phyloP scores from a whole-genome alignment of 2,113 vertebrate species.

The Campylomormyrus tamandua region DNA sequence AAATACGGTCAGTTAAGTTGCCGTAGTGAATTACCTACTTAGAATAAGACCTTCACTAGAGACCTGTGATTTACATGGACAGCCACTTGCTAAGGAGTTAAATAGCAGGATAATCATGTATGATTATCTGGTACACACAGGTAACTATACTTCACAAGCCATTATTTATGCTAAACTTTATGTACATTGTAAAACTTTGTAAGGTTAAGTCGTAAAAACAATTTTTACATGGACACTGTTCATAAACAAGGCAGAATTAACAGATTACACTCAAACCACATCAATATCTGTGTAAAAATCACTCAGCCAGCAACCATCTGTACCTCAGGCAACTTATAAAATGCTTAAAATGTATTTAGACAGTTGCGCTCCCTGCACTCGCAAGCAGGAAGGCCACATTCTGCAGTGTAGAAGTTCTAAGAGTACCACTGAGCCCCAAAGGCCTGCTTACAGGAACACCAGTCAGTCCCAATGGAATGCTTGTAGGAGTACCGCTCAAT shows the following conservation, averaged over 20 bases:
- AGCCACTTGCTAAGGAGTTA: neutral
- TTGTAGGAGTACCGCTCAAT: neutral
- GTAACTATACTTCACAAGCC: neutral
- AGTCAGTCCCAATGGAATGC: neutral
- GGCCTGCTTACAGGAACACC: neutral
- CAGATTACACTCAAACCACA: conserved; percentile 17
- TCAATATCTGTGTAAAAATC: conserved; percentile 10
- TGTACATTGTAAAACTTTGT: neutral
- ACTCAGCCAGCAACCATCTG: neutral
- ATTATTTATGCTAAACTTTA: conserved; percentile 4
- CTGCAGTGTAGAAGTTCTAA: neutral
- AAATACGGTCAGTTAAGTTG: neutral
- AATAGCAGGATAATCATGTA: neutral
- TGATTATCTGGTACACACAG: neutral
- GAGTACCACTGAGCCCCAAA: neutral
- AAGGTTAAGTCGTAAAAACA: neutral
- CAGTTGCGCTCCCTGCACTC: neutral
- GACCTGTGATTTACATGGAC: neutral
- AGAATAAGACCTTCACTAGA: neutral
- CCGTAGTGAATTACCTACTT: neutral
- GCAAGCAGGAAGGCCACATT: neutral
- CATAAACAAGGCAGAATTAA: conserved; percentile 14
- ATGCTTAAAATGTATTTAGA: neutral
- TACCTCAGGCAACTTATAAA: conserved; percentile 1
- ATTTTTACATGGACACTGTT: neutral